Percentiles rank a stretch among this genome's conserved stretches.
Evolutionary conservation across 2,113 vertebrate species (phyloP).

Genomic region (Silurus meridionalis): DNA sequence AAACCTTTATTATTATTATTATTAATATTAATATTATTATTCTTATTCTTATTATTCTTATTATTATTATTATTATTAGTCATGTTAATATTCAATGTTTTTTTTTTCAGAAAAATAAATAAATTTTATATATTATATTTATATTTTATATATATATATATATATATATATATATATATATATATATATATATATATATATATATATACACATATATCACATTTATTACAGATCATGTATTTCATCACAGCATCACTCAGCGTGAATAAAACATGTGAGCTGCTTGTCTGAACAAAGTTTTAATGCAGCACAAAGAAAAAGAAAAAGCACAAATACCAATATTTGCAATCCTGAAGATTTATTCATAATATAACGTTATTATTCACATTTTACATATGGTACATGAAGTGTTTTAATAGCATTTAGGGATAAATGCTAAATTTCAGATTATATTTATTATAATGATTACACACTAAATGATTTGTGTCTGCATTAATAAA

Average conservation of each 20-base stretch:
- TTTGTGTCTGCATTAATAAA: conserved; percentile 18
- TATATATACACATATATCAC: not conserved
- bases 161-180: too few species aligned
- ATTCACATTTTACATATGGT: not conserved
- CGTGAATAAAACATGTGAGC: not conserved
- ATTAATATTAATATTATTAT: too few species aligned
- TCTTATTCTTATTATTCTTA: too few species aligned
- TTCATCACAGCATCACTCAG: not conserved
- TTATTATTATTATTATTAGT: too few species aligned
- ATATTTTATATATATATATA: too few species aligned
- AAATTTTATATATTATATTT: too few species aligned
- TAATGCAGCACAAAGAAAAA: not conserved
- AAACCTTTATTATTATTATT: not conserved
- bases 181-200: too few species aligned
- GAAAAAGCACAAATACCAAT: not conserved
- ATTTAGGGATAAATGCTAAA: too few species aligned
- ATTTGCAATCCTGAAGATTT: not conserved
- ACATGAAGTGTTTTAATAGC: not conserved
- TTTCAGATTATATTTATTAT: conserved; percentile 31
- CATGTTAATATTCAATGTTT: too few species aligned
- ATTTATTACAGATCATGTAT: not conserved
- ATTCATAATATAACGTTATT: not conserved
- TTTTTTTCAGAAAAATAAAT: too few species aligned
- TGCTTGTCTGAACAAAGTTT: not conserved
- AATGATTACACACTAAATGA: not conserved